Evolutionary conservation across 2,888 invertebrate species (phyloP).

Genomic region (Athetis lepigone): DNA sequence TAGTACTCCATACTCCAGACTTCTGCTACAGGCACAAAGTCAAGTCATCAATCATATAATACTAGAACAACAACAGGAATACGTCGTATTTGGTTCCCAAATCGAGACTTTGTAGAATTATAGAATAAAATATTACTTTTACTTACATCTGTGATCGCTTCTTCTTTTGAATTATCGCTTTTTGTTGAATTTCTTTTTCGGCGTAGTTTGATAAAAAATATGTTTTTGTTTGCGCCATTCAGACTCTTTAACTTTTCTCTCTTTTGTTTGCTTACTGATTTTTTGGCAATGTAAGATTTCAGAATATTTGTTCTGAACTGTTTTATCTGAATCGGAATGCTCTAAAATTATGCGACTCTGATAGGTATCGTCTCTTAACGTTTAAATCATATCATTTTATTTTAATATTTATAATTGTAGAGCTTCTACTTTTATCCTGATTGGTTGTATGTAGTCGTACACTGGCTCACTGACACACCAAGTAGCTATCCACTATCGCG

Average conservation of each 20-base stretch:
- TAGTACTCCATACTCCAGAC: constrained; percentile 5
- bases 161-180: background rate
- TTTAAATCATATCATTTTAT: too few relatives aligned
- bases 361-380: too few relatives aligned
- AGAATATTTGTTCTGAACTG: too few relatives aligned
- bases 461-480: too few relatives aligned
- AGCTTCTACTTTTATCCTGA: too few relatives aligned
- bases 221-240: background rate
- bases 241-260: background rate
- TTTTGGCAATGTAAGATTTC: too few relatives aligned
- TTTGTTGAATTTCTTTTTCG: background rate
- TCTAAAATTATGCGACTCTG: too few relatives aligned
- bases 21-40: constrained; percentile 3
- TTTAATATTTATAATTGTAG: too few relatives aligned
- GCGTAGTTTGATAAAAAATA: background rate
- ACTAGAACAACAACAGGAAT: constrained; percentile 4
- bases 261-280: too few relatives aligned
- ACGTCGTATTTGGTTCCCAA: background rate
- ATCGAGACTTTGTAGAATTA: constrained; percentile 1
- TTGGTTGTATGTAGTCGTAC: too few relatives aligned
- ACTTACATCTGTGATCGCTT: background rate
- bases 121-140: constrained; percentile 1
- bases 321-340: too few relatives aligned
- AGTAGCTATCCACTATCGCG: too few relatives aligned
- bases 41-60: constrained; percentile 31